A percentile compares a stretch with the other conserved stretches of the same genome.
Conservation (phyloP, 2,797 vertebrate species). For the Phoxinus dragarum region DNA sequence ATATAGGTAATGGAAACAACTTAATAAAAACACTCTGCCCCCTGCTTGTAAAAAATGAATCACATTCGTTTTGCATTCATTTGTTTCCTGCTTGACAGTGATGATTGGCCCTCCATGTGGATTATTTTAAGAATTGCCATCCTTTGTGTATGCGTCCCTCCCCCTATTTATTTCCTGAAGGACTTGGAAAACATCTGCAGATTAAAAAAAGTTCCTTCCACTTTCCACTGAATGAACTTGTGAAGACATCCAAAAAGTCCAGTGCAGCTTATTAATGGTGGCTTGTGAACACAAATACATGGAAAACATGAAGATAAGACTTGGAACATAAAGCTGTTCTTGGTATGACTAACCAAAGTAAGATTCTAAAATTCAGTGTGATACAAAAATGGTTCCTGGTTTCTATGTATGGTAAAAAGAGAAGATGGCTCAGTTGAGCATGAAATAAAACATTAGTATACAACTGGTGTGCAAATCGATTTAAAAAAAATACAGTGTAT, state of each 20-base stretch:
- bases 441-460: background rate
- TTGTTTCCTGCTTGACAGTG: slow-evolving; percentile 23
- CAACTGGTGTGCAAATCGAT: too few species aligned
- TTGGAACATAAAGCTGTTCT: background rate
- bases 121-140: slow-evolving; percentile 34
- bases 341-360: background rate
- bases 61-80: background rate
- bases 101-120: slow-evolving; percentile 15
- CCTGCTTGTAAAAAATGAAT: slow-evolving; percentile 33
- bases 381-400: background rate
- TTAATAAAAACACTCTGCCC: slow-evolving; percentile 35
- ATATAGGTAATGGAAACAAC: slow-evolving; percentile 47
- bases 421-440: background rate
- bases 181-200: slow-evolving; percentile 23
- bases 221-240: slow-evolving; percentile 22
- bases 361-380: background rate
- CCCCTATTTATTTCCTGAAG: slow-evolving; percentile 27
- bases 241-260: slow-evolving; percentile 7
- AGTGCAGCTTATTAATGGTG: background rate
- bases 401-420: background rate
- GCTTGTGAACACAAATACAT: background rate
- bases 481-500: too few species aligned
- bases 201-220: slow-evolving; percentile 31
- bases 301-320: slow-evolving; percentile 3
- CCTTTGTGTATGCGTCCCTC: background rate